A percentile compares a stretch with the other conserved stretches of the same genome.
phyloP scores from a whole-genome alignment of 2,888 invertebrate genomes.

The Chloroclysta siterata region DNA sequence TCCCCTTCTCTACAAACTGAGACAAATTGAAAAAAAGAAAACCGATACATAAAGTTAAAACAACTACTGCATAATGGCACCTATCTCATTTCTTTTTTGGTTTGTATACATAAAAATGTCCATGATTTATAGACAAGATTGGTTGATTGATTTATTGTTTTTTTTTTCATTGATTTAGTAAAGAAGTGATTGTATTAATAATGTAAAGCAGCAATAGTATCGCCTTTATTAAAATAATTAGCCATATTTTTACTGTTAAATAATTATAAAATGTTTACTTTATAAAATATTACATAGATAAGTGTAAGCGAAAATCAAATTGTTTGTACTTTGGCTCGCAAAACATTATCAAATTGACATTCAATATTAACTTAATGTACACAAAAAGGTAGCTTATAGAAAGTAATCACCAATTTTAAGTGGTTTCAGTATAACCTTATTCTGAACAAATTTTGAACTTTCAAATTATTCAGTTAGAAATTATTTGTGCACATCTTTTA shows the following conservation, averaged over 20 bases:
- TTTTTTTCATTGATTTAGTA: too few species aligned
- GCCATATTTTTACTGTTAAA: slow-evolving; percentile 35
- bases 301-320: slow-evolving; percentile 26
- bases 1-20: slow-evolving; percentile 5
- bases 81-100: slow-evolving; percentile 4
- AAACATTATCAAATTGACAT: slow-evolving; percentile 19
- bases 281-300: slow-evolving; percentile 16
- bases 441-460: slow-evolving; percentile 1
- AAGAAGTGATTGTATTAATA: slow-evolving; percentile 22
- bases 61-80: neutral
- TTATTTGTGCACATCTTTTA: neutral
- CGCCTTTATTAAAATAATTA: slow-evolving; percentile 31
- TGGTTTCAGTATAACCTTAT: slow-evolving; percentile 19
- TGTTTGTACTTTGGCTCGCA: slow-evolving; percentile 23
- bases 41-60: neutral
- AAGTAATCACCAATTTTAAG: neutral
- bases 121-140: slow-evolving; percentile 6
- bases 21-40: slow-evolving; percentile 4
- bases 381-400: slow-evolving; percentile 24
- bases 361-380: neutral
- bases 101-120: neutral
- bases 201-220: slow-evolving; percentile 30
- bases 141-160: too few species aligned
- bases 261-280: slow-evolving; percentile 20
- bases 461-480: neutral